Evolutionary conservation across 2,888 invertebrate genomes (phyloP).

Genomic region (Lycophotia porphyrea): DNA sequence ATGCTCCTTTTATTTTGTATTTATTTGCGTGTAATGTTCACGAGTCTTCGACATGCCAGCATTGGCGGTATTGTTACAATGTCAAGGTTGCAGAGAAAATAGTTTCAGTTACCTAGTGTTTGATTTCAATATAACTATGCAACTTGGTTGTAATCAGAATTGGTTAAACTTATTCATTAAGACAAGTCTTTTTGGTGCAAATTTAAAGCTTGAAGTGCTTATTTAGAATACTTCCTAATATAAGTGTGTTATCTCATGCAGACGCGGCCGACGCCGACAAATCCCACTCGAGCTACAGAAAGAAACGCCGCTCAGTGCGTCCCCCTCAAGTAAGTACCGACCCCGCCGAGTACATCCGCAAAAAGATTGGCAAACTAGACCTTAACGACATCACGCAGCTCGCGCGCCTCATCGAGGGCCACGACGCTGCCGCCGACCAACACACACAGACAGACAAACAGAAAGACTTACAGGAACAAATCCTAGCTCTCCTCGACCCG

Average conservation of each 20-base stretch:
- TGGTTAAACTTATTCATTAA: neutral
- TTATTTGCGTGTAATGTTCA: neutral
- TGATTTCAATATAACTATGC: neutral
- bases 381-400: slow-evolving; percentile 84
- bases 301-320: slow-evolving; percentile 82
- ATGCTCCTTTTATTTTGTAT: neutral
- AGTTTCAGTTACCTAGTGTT: slow-evolving; percentile 2
- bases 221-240: slow-evolving; percentile 8
- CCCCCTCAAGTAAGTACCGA: slow-evolving; percentile 87
- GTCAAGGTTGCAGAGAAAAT: slow-evolving; percentile 18
- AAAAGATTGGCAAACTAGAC: slow-evolving; percentile 84
- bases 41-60: slow-evolving; percentile 8
- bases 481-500: slow-evolving; percentile 81
- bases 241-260: slow-evolving; percentile 52
- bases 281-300: slow-evolving; percentile 84
- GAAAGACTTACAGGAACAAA: slow-evolving; percentile 82
- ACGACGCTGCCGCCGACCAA: slow-evolving; percentile 72
- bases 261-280: slow-evolving; percentile 84
- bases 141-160: neutral
- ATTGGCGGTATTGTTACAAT: neutral
- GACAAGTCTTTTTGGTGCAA: neutral
- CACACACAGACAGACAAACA: slow-evolving; percentile 74
- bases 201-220: neutral
- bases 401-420: slow-evolving; percentile 84
- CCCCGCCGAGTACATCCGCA: slow-evolving; percentile 82